Base-by-base conservation (phyloP, 2,113 vertebrate species). In the Malaclemys terrapin region DNA sequence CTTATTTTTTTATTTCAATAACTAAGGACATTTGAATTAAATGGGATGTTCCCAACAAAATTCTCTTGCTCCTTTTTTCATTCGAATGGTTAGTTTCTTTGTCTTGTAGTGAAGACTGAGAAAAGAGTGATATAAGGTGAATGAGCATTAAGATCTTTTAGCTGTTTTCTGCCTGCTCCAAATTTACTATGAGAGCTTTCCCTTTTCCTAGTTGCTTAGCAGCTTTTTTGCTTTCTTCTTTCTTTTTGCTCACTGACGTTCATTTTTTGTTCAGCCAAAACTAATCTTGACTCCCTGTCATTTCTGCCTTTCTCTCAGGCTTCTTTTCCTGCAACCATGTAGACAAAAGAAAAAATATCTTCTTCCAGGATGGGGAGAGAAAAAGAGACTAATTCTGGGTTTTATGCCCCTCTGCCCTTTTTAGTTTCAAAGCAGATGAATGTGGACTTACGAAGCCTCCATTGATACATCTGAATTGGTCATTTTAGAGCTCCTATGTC, bases 401-500 rank as follows among this genome's bases (percentile, higher is more conserved):
- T 96, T 91, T 20, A 42, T 95, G 81, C 91, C 96, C 95, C 90
- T 96, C 93, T 92, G 95, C 92, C 92, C 96, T 96, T 95, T 93
- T 97, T 95, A 92, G 84, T 89, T 95, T 91, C 79, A 89, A 69
- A 96, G 87, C 97, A 97, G 97, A 96, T 97, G 97, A 96, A 79
- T 95, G 96, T 97, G 96, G 96, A 96, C 92, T 97, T 97, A 88
- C 72, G 91, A 95, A 86, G 95, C 89, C 27, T 0, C 81, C 78
- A 78, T 94, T 91, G 87, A 87, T 94, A 27, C 88, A 91, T 92
- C 87, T 85, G 88, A 96, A 94, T 85, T 93, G 93, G 92, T 80
- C 42, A 69, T 93, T 94, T 95, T 89, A 93, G 95, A 93, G 89
- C 93, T 92, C 90, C 94, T 88, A 57, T 95, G 84, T 83, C 59